Percentiles rank a stretch among this genome's conserved stretches.
These are phyloP conservation scores for Sebastes nivosus DNA, from an alignment of 2,797 vertebrate species.

Conservation along the genomic window DNA sequence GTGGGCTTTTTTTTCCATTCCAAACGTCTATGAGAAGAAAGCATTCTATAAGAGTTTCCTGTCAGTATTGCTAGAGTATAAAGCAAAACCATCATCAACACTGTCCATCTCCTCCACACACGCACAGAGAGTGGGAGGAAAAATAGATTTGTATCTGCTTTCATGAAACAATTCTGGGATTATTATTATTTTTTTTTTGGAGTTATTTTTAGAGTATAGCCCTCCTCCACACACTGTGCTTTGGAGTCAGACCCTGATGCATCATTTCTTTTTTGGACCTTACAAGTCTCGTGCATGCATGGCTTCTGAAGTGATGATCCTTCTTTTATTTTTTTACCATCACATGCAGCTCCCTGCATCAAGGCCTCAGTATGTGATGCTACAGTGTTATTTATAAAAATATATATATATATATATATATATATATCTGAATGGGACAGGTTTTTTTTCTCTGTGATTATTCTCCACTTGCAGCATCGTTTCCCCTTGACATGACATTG, in stretches of 20 bases:
- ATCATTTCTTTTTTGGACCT: slow-evolving; percentile 4
- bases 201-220: slow-evolving; percentile 8
- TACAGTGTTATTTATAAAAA: neutral
- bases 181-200: neutral
- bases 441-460: neutral
- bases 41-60: neutral
- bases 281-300: neutral
- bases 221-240: neutral
- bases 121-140: neutral
- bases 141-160: neutral
- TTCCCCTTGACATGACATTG: slow-evolving; percentile 75
- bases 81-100: neutral
- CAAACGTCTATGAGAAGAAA: neutral
- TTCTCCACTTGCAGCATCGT: slow-evolving; percentile 17
- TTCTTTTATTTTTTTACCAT: slow-evolving; percentile 11
- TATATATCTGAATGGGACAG: neutral
- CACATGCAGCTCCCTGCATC: slow-evolving; percentile 11
- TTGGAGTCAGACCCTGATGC: neutral
- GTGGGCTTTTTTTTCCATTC: neutral
- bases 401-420: too few relatives aligned
- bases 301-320: slow-evolving; percentile 27
- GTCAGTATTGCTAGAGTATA: neutral
- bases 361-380: neutral
- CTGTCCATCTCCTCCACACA: neutral
- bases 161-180: neutral